Conservation (phyloP, 2,888 invertebrate species). For the Pteria penguin region DNA sequence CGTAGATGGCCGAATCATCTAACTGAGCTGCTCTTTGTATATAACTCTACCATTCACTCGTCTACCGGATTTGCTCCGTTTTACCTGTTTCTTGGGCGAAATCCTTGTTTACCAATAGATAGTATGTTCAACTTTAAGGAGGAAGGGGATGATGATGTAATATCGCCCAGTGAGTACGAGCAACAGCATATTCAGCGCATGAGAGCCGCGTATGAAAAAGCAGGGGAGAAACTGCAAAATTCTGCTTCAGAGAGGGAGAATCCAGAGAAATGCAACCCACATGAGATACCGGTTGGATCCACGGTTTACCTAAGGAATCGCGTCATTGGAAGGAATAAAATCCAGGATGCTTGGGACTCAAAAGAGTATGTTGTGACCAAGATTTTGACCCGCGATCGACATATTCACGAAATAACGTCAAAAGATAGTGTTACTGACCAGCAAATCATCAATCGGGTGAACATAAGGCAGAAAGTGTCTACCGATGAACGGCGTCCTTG, state of each 20-base stretch:
- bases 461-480: conserved; percentile 7
- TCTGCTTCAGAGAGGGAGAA: background rate
- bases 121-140: background rate
- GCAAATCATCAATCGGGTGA: conserved; percentile 4
- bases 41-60: conserved; percentile 18
- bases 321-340: conserved; percentile 7
- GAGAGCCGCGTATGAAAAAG: conserved; percentile 21
- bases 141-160: background rate
- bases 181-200: background rate
- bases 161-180: background rate
- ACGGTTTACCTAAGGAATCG: conserved; percentile 10
- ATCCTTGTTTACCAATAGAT: conserved; percentile 18
- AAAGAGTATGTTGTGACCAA: background rate
- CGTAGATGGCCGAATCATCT: no score
- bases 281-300: background rate
- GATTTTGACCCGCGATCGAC: background rate
- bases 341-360: conserved; percentile 19
- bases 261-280: background rate
- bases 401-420: conserved; percentile 11
- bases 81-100: conserved; percentile 9
- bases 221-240: conserved; percentile 6
- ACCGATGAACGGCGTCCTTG: no score
- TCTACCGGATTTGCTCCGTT: conserved; percentile 25
- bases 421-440: background rate
- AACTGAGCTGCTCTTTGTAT: conserved; percentile 13